Evolutionary conservation across 2,113 vertebrate genomes (phyloP).

Genomic region (Entomyzon cyanotis): DNA sequence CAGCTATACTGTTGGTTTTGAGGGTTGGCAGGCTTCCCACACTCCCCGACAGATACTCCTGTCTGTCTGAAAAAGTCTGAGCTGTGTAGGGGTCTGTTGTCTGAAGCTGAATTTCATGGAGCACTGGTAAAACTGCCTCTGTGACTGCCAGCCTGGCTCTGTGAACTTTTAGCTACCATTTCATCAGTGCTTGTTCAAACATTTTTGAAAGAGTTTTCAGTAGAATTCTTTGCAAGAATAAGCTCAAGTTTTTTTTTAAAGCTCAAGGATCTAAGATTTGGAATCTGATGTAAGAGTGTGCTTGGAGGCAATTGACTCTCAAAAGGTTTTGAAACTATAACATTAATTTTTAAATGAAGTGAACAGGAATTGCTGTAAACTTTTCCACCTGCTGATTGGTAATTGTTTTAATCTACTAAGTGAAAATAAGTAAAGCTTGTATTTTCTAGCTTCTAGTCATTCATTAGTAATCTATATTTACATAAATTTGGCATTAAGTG

Average conservation of each 20-base stretch:
- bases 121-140: conserved; percentile 34
- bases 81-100: conserved; percentile 26
- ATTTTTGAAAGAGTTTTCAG: neutral
- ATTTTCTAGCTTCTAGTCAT: neutral
- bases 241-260: conserved; percentile 50
- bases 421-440: conserved; percentile 1
- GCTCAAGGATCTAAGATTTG: conserved; percentile 23
- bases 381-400: conserved; percentile 16
- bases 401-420: conserved; percentile 28
- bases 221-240: conserved; percentile 14
- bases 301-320: conserved; percentile 27
- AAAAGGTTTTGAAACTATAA: conserved; percentile 33
- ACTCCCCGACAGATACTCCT: neutral
- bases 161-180: conserved; percentile 47
- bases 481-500: neutral
- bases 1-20: conserved; percentile 17
- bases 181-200: neutral
- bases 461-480: neutral
- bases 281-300: neutral
- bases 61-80: conserved; percentile 46
- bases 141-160: conserved; percentile 20
- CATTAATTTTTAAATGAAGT: conserved; percentile 28
- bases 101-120: conserved; percentile 29
- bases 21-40: conserved; percentile 2
- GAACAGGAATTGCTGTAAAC: neutral